Conservation (phyloP, 2,797 vertebrate species). For the Petrocephalus sullivani region DNA sequence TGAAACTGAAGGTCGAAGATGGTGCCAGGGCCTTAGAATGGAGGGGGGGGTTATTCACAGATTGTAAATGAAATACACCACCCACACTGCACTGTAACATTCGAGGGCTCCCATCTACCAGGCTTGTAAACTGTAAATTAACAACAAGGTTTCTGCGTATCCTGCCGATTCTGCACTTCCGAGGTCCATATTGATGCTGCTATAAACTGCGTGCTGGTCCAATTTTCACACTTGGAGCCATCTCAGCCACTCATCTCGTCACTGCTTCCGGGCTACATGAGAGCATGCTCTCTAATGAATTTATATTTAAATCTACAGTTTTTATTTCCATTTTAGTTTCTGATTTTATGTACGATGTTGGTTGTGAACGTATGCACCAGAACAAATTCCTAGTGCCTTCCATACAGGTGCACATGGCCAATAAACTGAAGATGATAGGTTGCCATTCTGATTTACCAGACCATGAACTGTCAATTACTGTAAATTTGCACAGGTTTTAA, state of each 20-base stretch:
- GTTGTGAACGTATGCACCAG: background rate
- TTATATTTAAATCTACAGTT: too few relatives aligned
- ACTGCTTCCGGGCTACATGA: too few relatives aligned
- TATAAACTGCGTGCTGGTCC: background rate
- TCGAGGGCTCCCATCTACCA: background rate
- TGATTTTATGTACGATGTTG: background rate
- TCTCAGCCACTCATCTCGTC: too few relatives aligned
- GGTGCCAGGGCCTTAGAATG: slow-evolving; percentile 38
- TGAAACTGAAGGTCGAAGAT: slow-evolving; percentile 50
- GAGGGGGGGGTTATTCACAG: background rate
- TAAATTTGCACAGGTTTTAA: background rate
- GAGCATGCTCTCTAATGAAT: too few relatives aligned
- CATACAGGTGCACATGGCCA: background rate
- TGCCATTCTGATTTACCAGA: background rate
- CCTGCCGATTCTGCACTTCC: background rate
- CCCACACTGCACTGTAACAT: background rate
- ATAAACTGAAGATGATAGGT: background rate
- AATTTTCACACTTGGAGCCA: too few relatives aligned
- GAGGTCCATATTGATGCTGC: background rate
- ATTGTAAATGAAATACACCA: background rate
- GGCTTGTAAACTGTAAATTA: background rate
- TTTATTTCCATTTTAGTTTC: too few relatives aligned
- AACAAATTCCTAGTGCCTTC: background rate
- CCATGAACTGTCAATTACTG: background rate
- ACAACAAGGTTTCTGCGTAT: background rate